Evolutionary conservation across 2,113 vertebrate species (phyloP).

Genomic region (Scolopax mira): DNA sequence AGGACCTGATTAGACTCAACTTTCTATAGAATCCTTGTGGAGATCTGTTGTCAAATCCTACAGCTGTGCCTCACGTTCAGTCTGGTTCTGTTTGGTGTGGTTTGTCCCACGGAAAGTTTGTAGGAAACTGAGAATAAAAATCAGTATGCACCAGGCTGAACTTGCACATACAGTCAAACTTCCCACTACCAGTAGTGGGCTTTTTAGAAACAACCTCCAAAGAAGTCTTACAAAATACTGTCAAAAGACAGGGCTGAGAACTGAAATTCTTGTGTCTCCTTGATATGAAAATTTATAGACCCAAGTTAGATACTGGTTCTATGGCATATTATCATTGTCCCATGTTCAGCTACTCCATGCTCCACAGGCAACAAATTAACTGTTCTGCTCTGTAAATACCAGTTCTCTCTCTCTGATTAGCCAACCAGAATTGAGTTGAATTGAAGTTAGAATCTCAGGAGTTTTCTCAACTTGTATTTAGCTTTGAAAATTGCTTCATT

Average conservation of each 20-base stretch:
- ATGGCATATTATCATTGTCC: background rate
- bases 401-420: background rate
- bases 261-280: background rate
- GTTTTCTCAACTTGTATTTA: background rate
- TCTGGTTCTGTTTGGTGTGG: background rate
- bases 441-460: background rate
- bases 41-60: background rate
- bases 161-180: rapidly evolving
- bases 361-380: background rate
- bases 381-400: background rate
- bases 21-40: background rate
- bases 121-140: background rate
- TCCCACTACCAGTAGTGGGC: background rate
- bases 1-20: background rate
- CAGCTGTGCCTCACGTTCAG: background rate
- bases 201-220: background rate
- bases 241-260: background rate
- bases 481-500: background rate
- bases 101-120: background rate
- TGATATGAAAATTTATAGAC: background rate
- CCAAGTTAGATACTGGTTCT: background rate
- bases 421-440: background rate
- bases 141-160: background rate
- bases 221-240: background rate
- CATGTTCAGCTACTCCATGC: background rate